Conservation (phyloP, 1,140 invertebrate species). For the Zelostemma sp. region DNA sequence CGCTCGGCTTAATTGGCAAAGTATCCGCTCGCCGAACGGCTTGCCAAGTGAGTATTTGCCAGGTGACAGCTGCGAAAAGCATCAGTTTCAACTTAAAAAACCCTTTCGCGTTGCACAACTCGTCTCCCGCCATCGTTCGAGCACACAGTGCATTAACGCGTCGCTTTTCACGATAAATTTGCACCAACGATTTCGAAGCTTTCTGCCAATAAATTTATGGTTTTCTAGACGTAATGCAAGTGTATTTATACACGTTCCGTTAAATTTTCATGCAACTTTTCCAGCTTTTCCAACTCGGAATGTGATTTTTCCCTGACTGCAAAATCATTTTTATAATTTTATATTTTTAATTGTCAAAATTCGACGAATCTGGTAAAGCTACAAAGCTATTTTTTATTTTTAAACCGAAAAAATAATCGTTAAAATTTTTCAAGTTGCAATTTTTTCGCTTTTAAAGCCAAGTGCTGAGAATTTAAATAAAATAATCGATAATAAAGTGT, state of each 20-base stretch:
- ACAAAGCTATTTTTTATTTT: not conserved
- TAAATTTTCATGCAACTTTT: no score
- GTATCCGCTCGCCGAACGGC: not conserved
- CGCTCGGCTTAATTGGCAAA: not conserved
- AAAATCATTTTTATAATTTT: not conserved
- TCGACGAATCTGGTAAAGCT: no score
- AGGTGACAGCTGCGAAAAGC: conserved; percentile 1
- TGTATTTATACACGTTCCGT: not conserved
- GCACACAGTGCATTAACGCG: not conserved
- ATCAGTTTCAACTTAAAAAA: not conserved
- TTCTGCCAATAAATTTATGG: not conserved
- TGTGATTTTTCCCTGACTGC: no score
- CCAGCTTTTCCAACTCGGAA: no score
- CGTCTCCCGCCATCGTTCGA: not conserved
- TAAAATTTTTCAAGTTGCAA: not conserved
- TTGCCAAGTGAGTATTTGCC: not conserved
- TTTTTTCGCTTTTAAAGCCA: not conserved
- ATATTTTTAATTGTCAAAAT: not conserved
- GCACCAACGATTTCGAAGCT: not conserved
- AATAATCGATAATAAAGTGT: no score
- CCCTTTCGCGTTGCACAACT: not conserved
- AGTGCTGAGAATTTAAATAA: not conserved
- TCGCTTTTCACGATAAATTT: not conserved
- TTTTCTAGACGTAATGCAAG: no score
- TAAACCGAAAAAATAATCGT: no score